Conservation (phyloP, 2,888 invertebrate species). For the Aquatica leii region DNA sequence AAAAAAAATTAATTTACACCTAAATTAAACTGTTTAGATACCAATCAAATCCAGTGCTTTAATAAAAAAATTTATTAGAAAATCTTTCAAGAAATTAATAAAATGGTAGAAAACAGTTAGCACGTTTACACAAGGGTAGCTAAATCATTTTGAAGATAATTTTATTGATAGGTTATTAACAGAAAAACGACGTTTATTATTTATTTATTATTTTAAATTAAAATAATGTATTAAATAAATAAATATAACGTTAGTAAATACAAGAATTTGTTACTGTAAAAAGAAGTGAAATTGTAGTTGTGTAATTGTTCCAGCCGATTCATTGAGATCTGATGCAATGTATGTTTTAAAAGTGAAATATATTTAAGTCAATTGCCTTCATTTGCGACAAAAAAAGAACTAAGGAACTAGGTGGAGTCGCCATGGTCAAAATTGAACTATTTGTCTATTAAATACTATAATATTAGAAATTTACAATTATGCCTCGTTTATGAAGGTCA, state of each 20-base stretch:
- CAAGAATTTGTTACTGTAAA: too few relatives aligned
- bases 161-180: conserved; percentile 4
- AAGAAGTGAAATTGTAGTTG: too few relatives aligned
- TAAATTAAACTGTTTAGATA: conserved; percentile 3
- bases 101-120: conserved; percentile 5
- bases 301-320: too few relatives aligned
- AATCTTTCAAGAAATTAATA: neutral
- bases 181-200: conserved; percentile 9
- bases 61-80: neutral
- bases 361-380: conserved; percentile 18
- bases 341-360: neutral
- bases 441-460: conserved; percentile 17
- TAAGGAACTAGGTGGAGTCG: conserved; percentile 29
- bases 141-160: conserved; percentile 8
- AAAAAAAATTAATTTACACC: too few relatives aligned
- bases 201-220: too few relatives aligned
- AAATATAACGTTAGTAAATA: too few relatives aligned
- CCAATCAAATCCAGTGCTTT: neutral
- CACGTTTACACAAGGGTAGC: conserved; percentile 10
- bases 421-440: conserved; percentile 17
- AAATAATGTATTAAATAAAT: too few relatives aligned
- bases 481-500: conserved; percentile 26
- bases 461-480: conserved; percentile 28
- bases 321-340: too few relatives aligned
- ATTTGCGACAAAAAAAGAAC: conserved; percentile 23